Evolutionary conservation across 2,113 vertebrate genomes (phyloP).

Genomic region (Columba livia): DNA sequence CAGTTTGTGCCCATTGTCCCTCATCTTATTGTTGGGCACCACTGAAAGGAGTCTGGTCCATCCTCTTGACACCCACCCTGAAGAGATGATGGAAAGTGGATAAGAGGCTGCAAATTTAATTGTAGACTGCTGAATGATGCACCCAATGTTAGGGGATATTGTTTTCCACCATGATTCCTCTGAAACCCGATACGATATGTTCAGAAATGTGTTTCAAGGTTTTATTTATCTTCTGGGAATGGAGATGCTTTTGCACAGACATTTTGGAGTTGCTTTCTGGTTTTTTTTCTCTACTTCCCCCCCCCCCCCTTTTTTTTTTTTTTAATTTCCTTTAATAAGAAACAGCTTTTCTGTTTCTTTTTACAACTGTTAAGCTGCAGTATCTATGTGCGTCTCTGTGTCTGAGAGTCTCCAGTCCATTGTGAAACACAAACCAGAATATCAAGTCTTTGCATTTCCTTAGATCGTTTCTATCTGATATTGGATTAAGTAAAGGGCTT

Average conservation of each 20-base stretch:
- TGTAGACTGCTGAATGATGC: neutral
- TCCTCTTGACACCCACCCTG: too few relatives aligned
- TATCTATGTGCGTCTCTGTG: neutral
- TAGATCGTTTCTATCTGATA: slow-evolving; percentile 45
- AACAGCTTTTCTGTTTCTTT: slow-evolving; percentile 10
- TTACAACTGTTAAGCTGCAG: neutral
- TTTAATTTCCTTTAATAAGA: neutral
- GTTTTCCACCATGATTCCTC: neutral
- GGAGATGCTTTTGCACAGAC: neutral
- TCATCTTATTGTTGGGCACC: too few relatives aligned
- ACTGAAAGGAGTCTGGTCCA: too few relatives aligned
- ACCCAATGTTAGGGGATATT: neutral
- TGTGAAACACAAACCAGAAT: slow-evolving; percentile 42
- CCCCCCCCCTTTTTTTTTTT: neutral
- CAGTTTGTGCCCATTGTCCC: too few relatives aligned
- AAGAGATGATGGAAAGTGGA: neutral
- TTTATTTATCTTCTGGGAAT: neutral
- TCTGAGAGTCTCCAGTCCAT: neutral
- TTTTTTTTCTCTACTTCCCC: neutral
- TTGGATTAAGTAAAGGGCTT: slow-evolving; percentile 65
- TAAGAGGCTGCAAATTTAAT: neutral
- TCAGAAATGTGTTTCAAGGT: neutral
- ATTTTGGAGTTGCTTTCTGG: neutral
- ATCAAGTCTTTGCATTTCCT: slow-evolving; percentile 32
- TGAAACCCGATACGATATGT: neutral